phyloP scores from a whole-genome alignment of 2,888 invertebrate species.

The Anoncus sp. region DNA sequence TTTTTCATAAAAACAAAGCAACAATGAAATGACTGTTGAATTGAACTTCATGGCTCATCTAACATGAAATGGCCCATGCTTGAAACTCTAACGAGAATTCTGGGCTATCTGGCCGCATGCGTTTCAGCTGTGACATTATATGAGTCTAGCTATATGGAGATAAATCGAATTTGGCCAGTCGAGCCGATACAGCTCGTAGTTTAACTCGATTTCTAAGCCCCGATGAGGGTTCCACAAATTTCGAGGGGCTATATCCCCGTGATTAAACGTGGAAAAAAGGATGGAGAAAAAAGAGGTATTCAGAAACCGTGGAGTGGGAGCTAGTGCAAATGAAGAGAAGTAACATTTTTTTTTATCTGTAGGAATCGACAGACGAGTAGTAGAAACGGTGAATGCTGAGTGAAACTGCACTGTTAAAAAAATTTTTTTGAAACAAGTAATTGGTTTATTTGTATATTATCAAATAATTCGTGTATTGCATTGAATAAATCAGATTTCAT shows the following conservation, averaged over 20 bases:
- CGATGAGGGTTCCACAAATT: conserved; percentile 70
- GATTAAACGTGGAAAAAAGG: conserved; percentile 31
- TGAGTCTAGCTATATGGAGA: conserved; percentile 63
- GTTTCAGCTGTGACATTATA: conserved; percentile 43
- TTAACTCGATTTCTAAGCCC: conserved; percentile 72
- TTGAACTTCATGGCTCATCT: background rate
- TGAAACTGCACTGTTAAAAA: no score
- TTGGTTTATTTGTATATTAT: no score
- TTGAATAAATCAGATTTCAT: no score
- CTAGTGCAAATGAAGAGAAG: no score
- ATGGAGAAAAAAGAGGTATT: background rate
- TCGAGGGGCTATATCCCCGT: conserved; percentile 20
- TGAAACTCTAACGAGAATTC: background rate
- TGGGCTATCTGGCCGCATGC: conserved; percentile 14
- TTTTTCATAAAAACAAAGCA: no score
- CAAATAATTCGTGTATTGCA: no score
- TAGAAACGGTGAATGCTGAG: no score
- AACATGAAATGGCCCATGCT: background rate
- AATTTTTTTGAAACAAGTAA: no score
- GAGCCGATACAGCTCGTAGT: conserved; percentile 67
- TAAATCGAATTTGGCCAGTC: conserved; percentile 73
- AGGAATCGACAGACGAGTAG: no score
- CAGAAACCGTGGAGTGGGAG: background rate
- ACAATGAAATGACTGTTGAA: background rate
- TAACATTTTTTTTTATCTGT: no score